Base-by-base conservation (phyloP, 2,888 invertebrate genomes). In the Cryptocheilus praepositus region DNA sequence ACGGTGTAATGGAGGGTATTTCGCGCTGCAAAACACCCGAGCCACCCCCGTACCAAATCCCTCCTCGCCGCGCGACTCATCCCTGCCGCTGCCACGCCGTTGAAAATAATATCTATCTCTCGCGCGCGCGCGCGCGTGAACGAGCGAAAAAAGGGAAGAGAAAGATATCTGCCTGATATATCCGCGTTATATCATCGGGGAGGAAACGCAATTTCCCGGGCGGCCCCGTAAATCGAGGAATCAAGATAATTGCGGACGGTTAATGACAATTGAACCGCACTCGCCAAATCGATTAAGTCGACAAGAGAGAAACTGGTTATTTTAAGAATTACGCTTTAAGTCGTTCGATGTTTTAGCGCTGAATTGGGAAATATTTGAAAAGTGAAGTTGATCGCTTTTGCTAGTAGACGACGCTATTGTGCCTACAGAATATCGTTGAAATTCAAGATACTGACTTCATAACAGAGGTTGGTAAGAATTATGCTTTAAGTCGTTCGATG, bases 1-100 rank as follows among this genome's bases (percentile, higher is more conserved):
- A 82, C 76, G 81, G 81, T 85, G 85, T 85, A 86, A 86, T 85
- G 86, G 85, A 85, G 84, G 83, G 83, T 84, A 86, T 86, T 85
- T 86, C 84, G 85, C 83, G 82, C 83, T 85, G 85, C 84, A 86
- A 87, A 85, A 87, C 83, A 86, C 81, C 81, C 80, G 76, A 80
- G 70, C 79, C 73, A 71, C 79, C 77, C 71, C 75, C 70, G 61
- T 65, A 67, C 73, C 71, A 73, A 66, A 69, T 70, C 66, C 70
- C 73, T 69, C 68, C 62, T 59, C 64, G 66, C 64, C 16, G 64
- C 71, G 61, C 68, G 70, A 69, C 71, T 73, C 78, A 74, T 71
- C 67, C 73, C 70, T 62, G 64, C 67, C 68, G 67, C 61, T 62
- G 81, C 79, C 75, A 74, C 77, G 73, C 69, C 74, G 79, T 76